Base-by-base conservation (phyloP, 2,888 invertebrate species). In the Sminthurinus aureus region DNA sequence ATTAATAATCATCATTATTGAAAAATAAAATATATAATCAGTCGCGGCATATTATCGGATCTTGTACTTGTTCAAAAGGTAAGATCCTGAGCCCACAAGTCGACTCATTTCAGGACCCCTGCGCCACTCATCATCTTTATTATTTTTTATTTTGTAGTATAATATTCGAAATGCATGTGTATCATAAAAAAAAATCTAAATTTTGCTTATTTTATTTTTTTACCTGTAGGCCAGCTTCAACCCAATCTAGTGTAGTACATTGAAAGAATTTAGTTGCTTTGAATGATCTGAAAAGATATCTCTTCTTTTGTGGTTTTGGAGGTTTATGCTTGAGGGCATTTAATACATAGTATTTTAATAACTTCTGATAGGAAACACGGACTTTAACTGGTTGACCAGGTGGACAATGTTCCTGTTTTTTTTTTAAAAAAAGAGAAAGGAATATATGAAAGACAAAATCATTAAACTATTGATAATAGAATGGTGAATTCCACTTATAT, bases 211-310 rank as follows among this genome's bases (percentile, higher is more conserved):
- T 58, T 12, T 18, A 38, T 22, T 18, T 74, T 52, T 79, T 80
- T 84, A 89, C 96, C 92, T 99, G 99, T 74, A 99, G 91, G 6
- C 99, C 99, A 15, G 98, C 98, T 91, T 99, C 99, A 1, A 99
- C 99, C 99, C 99, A 99, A 91, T 99, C 99, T 88, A 99, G 92
- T 0, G 98, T 98, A 0, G 99, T 99, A 0, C 98, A 98, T 94
- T 99, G 99, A 93, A 99, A 99, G 92, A 99, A 99, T 91, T 99
- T 99, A 0, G 99, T 99, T 0, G 98, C 96, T 91, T 99, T 99
- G 92, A 99, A 99, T 0, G 99, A 99, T 52, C 99, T 94, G 93
- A 99, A 99, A 75, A 99, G 92, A 74, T 88, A 94, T 93, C 99
- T 94, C 90, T 99, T 98, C 91, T 99, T 99, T 91, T 99, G 99